Evolutionary conservation across 2,113 vertebrate species (phyloP).

Genomic region (Dascyllus trimaculatus): DNA sequence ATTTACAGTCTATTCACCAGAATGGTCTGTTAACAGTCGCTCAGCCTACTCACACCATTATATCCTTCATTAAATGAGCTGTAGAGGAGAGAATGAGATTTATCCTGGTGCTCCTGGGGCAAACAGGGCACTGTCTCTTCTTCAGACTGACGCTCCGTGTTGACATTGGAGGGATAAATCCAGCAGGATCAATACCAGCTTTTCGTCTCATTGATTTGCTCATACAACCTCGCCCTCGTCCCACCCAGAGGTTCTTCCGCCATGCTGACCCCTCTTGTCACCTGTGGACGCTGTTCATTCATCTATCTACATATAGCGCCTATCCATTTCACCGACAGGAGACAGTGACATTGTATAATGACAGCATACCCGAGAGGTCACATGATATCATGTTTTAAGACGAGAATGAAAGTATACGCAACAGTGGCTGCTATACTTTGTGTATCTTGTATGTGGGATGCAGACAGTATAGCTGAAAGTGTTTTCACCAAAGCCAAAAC

Average conservation of each 20-base stretch:
- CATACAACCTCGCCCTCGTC: constrained; percentile 65
- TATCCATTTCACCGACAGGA: constrained; percentile 50
- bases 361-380: constrained; percentile 37
- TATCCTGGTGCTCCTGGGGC: constrained; percentile 70
- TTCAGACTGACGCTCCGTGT: constrained; percentile 67
- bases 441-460: not conserved
- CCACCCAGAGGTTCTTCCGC: constrained; percentile 69
- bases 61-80: constrained; percentile 76
- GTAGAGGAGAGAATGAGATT: constrained; percentile 68
- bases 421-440: not conserved
- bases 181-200: constrained; percentile 79
- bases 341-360: constrained; percentile 32
- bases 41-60: constrained; percentile 71
- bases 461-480: not conserved
- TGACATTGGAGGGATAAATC: constrained; percentile 82
- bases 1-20: constrained; percentile 65
- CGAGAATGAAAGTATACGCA: not conserved
- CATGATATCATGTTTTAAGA: constrained; percentile 39
- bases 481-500: too few species aligned
- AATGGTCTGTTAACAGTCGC: constrained; percentile 66
- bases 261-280: constrained; percentile 68
- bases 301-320: constrained; percentile 66
- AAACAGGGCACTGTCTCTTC: constrained; percentile 68
- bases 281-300: constrained; percentile 60
- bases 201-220: constrained; percentile 79